Evolutionary conservation across 2,888 invertebrate species (phyloP).

Genomic region (Phoenoteleia sp.): DNA sequence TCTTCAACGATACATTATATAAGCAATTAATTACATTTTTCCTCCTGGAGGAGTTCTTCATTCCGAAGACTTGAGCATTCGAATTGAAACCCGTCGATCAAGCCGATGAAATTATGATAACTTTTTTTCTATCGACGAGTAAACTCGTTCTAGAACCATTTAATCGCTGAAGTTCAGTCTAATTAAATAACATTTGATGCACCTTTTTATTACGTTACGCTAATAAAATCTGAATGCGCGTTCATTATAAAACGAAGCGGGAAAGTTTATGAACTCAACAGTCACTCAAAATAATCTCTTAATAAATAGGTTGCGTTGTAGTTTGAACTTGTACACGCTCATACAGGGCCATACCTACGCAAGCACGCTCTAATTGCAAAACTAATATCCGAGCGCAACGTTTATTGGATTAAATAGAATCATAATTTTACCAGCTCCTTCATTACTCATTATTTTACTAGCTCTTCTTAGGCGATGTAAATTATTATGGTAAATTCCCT

Average conservation of each 20-base stretch:
- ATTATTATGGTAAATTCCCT: slow-evolving; percentile 22
- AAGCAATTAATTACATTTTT: no score
- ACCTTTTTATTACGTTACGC: slow-evolving; percentile 3
- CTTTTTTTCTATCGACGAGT: neutral
- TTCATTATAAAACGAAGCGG: slow-evolving; percentile 30
- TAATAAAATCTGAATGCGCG: neutral
- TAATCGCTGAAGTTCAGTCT: neutral
- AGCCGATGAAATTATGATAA: neutral
- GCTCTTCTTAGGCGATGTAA: slow-evolving; percentile 63
- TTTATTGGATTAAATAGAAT: slow-evolving; percentile 77
- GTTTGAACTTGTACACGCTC: slow-evolving; percentile 37
- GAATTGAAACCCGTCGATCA: no score
- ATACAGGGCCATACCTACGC: slow-evolving; percentile 57
- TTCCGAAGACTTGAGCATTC: no score
- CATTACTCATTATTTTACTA: slow-evolving; percentile 75
- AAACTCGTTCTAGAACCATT: neutral
- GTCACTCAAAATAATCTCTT: slow-evolving; percentile 59
- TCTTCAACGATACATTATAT: no score
- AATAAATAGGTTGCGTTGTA: slow-evolving; percentile 49
- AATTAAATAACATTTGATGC: neutral
- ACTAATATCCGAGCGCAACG: slow-evolving; percentile 75
- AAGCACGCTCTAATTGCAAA: slow-evolving; percentile 76
- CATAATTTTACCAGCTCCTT: slow-evolving; percentile 73
- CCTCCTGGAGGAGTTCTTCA: no score
- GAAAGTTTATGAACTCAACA: slow-evolving; percentile 51